Conservation (phyloP, 2,797 vertebrate genomes). For the Sebastes paucispinis region DNA sequence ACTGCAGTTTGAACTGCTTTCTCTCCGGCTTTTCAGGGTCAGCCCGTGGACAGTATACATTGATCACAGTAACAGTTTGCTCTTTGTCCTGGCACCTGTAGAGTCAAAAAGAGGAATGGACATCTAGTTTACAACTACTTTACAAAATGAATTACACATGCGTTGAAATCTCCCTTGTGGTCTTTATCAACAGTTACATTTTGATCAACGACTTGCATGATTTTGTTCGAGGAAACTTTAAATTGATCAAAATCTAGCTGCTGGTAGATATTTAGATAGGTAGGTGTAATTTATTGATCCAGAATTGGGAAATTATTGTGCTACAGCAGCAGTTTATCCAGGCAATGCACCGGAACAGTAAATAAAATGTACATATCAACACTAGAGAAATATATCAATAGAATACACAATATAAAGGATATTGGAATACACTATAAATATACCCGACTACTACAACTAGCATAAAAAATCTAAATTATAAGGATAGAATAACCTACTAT, state of each 20-base stretch:
- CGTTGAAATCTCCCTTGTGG: no score
- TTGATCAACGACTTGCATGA: neutral
- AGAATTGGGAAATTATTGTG: fast-evolving
- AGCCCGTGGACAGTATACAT: conserved; percentile 91
- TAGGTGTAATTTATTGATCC: no score
- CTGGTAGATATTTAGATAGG: neutral
- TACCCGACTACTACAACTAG: no score
- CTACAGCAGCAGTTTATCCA: no score
- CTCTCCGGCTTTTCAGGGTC: conserved; percentile 91
- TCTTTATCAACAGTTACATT: neutral
- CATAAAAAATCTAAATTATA: no score
- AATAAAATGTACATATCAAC: no score
- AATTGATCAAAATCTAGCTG: neutral
- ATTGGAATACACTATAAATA: no score
- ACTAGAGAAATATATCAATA: no score
- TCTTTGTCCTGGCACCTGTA: conserved; percentile 76
- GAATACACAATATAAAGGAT: no score
- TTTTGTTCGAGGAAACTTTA: neutral
- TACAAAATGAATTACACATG: neutral
- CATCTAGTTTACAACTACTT: neutral
- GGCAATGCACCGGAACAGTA: no score
- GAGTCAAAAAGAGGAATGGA: neutral
- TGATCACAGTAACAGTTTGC: conserved; percentile 85
- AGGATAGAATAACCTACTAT: no score
- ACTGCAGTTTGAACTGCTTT: conserved; percentile 87